Base-by-base conservation (phyloP, 2,113 vertebrate genomes). In the Rhinichthys klamathensis region DNA sequence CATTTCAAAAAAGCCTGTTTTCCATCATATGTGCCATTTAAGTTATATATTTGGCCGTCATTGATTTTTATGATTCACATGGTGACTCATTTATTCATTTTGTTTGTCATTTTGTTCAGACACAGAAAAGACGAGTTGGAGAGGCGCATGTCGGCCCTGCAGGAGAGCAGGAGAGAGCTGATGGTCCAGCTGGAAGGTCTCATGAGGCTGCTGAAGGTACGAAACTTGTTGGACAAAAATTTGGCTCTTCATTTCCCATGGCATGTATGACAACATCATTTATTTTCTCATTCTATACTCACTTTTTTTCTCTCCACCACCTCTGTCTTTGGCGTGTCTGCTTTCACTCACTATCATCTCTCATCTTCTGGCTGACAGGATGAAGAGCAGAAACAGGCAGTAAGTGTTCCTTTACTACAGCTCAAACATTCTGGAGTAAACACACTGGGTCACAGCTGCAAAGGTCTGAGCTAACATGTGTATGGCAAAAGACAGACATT, bases 101-200 rank as follows among this genome's bases (percentile, higher is more conserved):
- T 16, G 35, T 38, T 81, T 30, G 61, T 60, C 44, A 41, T 86
- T 83, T 78, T 79, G 46, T 30, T 58, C 91, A 99, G 97, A 89
- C 98, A 99, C 90, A 95, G 97, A 84, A 99, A 99, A 89, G 98
- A 99, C 27, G 98, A 99, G 81, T 87, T 99, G 90, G 98, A 99
- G 81, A 94, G 97, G 91, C 96, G 97, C 83, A 99, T 99, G 97
- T 99, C 98, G 0, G 97, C 98, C 0, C 92, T 98, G 32, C 98
- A 99, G 89, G 97, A 98, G 90, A 99, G 98, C 93, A 91, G 98
- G 0, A 91, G 97, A 25, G 98, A 99, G 79, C 94, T 99, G 91
- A 99, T 99, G 98, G 97, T 98, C 44, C 97, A 99, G 92, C 95
- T 99, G 38, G 97, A 99, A 83, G 97, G 97, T 74, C 96, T 99